Conservation (phyloP, 64 coral and sea anemone genomes). For the Porites lutea region DNA sequence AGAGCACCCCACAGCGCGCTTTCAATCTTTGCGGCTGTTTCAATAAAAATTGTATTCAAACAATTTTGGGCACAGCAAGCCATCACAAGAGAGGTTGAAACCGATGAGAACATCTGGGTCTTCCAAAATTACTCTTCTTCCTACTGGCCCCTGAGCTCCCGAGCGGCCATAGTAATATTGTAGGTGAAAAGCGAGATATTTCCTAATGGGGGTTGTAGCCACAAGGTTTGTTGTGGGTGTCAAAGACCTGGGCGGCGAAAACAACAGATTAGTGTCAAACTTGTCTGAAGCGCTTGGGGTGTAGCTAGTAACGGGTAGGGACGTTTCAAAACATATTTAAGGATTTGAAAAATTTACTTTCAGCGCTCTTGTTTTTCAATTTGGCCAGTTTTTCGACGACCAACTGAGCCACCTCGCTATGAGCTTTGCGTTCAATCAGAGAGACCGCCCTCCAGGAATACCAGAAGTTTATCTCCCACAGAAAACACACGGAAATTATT, state of each 20-base stretch:
- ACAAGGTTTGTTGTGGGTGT: conserved; percentile 30
- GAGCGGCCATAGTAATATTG: neutral
- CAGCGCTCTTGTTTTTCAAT: neutral
- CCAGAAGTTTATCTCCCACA: conserved; percentile 62
- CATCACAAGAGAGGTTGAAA: conserved; percentile 23
- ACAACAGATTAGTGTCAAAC: conserved; percentile 12
- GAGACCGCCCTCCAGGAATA: conserved; percentile 56
- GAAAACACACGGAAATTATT: conserved; percentile 52
- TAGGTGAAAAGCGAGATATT: neutral
- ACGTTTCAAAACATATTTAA: neutral
- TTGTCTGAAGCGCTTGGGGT: neutral
- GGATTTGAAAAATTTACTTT: neutral
- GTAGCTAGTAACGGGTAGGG: too few species aligned
- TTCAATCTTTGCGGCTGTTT: conserved; percentile 64
- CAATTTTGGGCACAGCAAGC: conserved; percentile 50
- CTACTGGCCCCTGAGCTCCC: conserved; percentile 5
- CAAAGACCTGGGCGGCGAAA: conserved; percentile 7
- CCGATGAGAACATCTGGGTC: conserved; percentile 49
- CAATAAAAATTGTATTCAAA: conserved; percentile 66
- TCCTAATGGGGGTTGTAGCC: neutral
- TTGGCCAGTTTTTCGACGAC: neutral
- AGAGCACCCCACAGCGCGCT: conserved; percentile 47
- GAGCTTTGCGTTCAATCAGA: conserved; percentile 12
- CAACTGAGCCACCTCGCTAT: conserved; percentile 17
- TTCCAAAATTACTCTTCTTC: conserved; percentile 24